Conservation (phyloP, 2,113 vertebrate species). For the Saccopteryx leptura region DNA sequence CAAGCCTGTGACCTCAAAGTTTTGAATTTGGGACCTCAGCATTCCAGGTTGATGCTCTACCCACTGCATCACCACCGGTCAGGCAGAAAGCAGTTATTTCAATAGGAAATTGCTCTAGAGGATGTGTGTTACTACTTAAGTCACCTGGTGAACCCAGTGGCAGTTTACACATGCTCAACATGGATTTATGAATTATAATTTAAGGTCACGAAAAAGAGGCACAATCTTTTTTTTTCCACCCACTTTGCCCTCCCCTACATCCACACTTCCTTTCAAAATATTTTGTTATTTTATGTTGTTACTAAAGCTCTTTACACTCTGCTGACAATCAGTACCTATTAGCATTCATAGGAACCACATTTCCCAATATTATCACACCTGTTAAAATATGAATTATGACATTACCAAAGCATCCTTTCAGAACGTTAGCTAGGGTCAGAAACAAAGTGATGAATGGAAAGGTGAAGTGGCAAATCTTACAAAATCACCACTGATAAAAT, state of each 20-base stretch:
- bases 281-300: conserved; percentile 2
- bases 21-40: no score
- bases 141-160: background rate
- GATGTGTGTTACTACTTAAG: background rate
- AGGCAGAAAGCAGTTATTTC: background rate
- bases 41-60: no score
- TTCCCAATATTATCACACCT: conserved; percentile 46
- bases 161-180: background rate
- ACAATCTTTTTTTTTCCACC: background rate
- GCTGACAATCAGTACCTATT: background rate
- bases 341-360: background rate
- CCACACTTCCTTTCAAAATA: no score
- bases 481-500: conserved; percentile 52
- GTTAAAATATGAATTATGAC: background rate
- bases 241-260: no score
- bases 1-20: no score
- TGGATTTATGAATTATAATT: conserved; percentile 44
- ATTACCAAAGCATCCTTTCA: background rate
- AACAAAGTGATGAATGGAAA: background rate
- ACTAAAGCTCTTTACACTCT: background rate
- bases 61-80: no score
- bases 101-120: conserved; percentile 39
- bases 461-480: background rate
- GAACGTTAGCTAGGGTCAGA: conserved; percentile 44
- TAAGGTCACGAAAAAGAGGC: background rate